A percentile compares a stretch with the other conserved stretches of the same genome.
Evolutionary conservation across 2,113 vertebrate genomes (phyloP).

Genomic region (Tinamus guttatus): DNA sequence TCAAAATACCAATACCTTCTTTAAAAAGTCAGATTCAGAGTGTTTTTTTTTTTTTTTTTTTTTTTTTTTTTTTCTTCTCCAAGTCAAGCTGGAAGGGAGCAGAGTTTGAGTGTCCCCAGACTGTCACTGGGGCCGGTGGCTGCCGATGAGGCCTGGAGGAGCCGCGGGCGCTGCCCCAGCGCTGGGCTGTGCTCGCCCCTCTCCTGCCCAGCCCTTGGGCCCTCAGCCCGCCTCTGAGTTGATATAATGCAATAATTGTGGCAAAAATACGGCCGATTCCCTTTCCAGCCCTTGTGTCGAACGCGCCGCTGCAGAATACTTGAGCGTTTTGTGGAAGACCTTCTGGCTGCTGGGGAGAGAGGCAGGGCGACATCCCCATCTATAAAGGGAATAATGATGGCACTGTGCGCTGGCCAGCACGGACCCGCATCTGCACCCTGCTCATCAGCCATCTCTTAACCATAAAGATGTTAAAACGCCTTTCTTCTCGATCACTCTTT

Average conservation of each 20-base stretch:
- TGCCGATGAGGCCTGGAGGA: not conserved
- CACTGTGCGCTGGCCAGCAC: not conserved
- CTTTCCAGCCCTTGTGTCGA: slow-evolving; percentile 47
- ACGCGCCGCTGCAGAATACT: slow-evolving; percentile 47
- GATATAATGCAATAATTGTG: slow-evolving; percentile 49
- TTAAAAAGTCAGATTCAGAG: not conserved
- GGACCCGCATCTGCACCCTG: slow-evolving; percentile 53
- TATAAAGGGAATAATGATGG: slow-evolving; percentile 65
- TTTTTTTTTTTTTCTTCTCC: not conserved
- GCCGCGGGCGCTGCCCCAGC: not conserved
- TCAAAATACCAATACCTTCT: not conserved
- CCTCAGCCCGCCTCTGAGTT: too few species aligned
- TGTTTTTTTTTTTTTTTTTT: not conserved
- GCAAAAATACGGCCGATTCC: not conserved
- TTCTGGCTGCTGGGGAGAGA: slow-evolving; percentile 33
- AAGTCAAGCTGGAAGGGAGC: not conserved
- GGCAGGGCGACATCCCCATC: slow-evolving; percentile 29
- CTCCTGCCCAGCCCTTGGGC: not conserved
- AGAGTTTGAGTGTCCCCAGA: not conserved
- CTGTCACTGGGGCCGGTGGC: not conserved
- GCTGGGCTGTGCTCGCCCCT: not conserved
- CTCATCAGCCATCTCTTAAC: slow-evolving; percentile 51
- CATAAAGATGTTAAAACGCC: not conserved
- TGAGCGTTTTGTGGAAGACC: slow-evolving; percentile 25
- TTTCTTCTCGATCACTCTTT: slow-evolving; percentile 31